Evolutionary conservation across 2,113 vertebrate genomes (phyloP).

Genomic region (Scopus umbretta): DNA sequence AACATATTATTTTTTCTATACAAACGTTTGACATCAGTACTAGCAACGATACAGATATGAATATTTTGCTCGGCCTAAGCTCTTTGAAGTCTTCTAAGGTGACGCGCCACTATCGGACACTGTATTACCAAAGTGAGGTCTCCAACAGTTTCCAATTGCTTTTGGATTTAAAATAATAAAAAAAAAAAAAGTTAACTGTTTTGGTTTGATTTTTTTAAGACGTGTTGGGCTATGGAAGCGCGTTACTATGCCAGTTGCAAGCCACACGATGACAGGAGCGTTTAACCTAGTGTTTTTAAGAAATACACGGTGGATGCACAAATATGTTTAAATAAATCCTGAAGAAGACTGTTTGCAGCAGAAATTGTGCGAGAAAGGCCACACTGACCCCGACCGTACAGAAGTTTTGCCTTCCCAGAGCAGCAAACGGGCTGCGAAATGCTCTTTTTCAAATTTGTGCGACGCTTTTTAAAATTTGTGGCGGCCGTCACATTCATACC

Average conservation of each 20-base stretch:
- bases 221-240: neutral
- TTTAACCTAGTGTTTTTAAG: neutral
- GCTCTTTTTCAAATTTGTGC: neutral
- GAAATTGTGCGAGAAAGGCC: neutral
- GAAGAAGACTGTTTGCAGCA: neutral
- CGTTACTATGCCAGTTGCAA: neutral
- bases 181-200: neutral
- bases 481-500: neutral
- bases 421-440: neutral
- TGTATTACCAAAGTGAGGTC: neutral
- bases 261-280: neutral
- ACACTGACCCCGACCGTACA: too few species aligned
- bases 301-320: accelerated
- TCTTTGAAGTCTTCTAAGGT: neutral
- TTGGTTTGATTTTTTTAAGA: neutral
- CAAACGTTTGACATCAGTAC: neutral
- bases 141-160: neutral
- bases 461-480: neutral
- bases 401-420: neutral
- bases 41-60: neutral
- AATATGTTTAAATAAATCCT: neutral
- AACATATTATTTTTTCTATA: neutral
- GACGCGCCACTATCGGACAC: accelerated
- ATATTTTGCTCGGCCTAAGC: neutral
- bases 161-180: neutral